A percentile compares a stretch with the other conserved stretches of the same genome.
Conservation (phyloP, 2,113 vertebrate species). For the Plecturocebus donacophilus region DNA sequence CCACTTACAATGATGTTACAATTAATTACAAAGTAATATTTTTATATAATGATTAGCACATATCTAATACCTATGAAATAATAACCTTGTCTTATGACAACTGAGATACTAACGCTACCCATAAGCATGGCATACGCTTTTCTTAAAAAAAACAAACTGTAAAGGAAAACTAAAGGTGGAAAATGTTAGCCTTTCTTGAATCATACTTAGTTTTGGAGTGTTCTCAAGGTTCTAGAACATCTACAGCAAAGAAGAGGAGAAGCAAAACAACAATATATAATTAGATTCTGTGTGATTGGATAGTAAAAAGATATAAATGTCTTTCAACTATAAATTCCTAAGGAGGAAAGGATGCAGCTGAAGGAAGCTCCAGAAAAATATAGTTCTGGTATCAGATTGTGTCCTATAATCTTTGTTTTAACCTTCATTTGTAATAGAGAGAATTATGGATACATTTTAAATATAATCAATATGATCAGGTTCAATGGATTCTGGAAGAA, state of each 20-base stretch:
- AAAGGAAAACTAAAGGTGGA: neutral
- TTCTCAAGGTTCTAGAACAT: constrained; percentile 5
- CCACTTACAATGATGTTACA: neutral
- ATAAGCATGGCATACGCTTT: neutral
- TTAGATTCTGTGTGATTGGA: neutral
- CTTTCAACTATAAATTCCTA: neutral
- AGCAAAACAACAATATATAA: neutral
- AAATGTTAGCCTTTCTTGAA: neutral
- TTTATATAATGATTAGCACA: constrained; percentile 4
- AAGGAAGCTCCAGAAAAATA: constrained; percentile 1
- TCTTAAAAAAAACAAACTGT: neutral
- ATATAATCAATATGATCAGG: neutral
- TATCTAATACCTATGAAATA: neutral
- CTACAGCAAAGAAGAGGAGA: neutral
- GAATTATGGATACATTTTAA: constrained; percentile 25
- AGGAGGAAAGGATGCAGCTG: neutral
- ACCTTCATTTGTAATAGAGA: neutral
- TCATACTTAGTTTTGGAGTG: neutral
- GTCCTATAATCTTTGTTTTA: neutral
- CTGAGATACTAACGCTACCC: neutral
- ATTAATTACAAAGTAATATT: constrained; percentile 9
- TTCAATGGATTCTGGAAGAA: neutral
- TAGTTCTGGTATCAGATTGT: neutral
- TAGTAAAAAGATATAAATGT: neutral
- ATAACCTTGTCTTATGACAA: neutral